Evolutionary conservation across 2,113 vertebrate species (phyloP), one percentile per base, ranked within the genome.

Genomic region (Mesocricetus auratus): DNA sequence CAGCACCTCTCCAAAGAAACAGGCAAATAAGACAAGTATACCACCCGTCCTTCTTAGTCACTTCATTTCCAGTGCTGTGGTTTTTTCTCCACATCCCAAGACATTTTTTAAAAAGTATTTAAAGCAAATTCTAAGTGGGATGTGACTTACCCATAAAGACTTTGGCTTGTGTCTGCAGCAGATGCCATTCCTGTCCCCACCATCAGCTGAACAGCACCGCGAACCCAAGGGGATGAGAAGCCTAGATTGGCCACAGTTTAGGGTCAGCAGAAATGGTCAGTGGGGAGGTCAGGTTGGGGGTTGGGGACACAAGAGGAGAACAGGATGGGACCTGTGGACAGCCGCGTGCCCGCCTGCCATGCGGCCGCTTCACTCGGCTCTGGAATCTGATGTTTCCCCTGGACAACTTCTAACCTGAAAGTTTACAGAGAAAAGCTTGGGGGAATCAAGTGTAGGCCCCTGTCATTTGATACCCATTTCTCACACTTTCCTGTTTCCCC

Each of bases 391-490:
- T 0, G 3, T 39, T 36, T 26, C 42, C 47, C 42, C 39, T 22
- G 4, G 26, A n/a, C 33, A 0, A 2, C 69, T 19, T 45, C 29
- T 45, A 33, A 33, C 39, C 75, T n/a, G 24, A 50, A 22, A 3
- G 36, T 26, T 22, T 45, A 45, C 13, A 0, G 11, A 75, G 78
- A 21, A 1, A 47, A 36, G 74, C 22, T 17, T 39, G 6, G 24
- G 11, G 22, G 60, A 10, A 53, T 7, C 42, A 33, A 33, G 47
- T 39, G 10, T 7, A 22, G 13, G 33, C 22, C 53, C 0, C 12
- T 0, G 7, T 17, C 33, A 6, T 24, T 39, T 11, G 3, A 9
- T 3, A 0, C 4, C 45, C 0, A 0, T 39, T 0, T 16, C 69
- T 53, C 29, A 74, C 0, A 42, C 26, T 16, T 15, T 53, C 33